Conservation (phyloP, 2,888 invertebrate genomes). For the Yponomeuta evonymella region DNA sequence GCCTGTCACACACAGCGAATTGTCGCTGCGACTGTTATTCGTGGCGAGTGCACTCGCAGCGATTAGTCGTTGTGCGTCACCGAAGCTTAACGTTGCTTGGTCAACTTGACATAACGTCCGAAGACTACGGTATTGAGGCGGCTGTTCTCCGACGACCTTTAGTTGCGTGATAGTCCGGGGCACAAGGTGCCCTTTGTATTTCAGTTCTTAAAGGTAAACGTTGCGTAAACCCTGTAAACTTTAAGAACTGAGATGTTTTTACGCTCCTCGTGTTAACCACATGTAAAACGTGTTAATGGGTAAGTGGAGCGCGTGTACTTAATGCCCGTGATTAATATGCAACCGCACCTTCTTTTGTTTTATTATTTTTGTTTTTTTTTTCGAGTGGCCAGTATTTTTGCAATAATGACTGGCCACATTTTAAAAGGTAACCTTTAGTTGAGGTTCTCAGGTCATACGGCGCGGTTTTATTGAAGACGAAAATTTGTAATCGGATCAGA, state of each 20-base stretch:
- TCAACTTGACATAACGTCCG: too few species aligned
- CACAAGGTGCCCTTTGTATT: slow-evolving; percentile 55
- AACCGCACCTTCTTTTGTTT: slow-evolving; percentile 20
- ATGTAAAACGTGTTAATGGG: slow-evolving; percentile 57
- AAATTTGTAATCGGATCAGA: background rate
- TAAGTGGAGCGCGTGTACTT: slow-evolving; percentile 49
- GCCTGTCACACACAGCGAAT: too few species aligned
- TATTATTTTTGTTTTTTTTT: background rate
- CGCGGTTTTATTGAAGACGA: background rate
- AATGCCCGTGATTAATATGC: slow-evolving; percentile 61
- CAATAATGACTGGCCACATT: background rate
- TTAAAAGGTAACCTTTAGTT: background rate
- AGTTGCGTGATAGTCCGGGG: slow-evolving; percentile 16
- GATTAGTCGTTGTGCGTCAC: too few species aligned
- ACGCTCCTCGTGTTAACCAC: slow-evolving; percentile 29
- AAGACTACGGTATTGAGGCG: background rate
- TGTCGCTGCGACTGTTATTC: too few species aligned
- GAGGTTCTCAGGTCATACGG: background rate
- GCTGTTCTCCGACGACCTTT: background rate
- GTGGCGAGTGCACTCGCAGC: too few species aligned
- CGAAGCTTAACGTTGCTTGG: too few species aligned
- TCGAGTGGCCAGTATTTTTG: background rate
- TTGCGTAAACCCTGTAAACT: slow-evolving; percentile 47
- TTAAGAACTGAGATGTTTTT: slow-evolving; percentile 44
- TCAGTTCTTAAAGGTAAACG: slow-evolving; percentile 44